Conservation (phyloP, 1,140 invertebrate species). For the Euura lappo region DNA sequence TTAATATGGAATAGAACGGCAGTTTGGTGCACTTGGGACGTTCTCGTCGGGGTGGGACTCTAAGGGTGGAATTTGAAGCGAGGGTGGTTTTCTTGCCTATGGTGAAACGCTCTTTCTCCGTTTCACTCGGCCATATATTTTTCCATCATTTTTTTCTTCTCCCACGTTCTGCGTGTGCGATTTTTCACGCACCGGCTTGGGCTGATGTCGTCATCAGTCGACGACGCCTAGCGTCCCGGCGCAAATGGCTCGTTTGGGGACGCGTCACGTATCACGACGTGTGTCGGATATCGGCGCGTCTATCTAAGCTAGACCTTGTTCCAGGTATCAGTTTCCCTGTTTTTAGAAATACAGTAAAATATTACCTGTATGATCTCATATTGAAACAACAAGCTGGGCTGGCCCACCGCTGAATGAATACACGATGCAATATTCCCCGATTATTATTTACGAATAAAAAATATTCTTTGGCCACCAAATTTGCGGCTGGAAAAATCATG, state of each 20-base stretch:
- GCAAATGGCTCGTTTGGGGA: slow-evolving; percentile 20
- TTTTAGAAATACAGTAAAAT: too few species aligned
- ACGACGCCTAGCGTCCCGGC: not conserved
- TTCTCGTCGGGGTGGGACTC: not conserved
- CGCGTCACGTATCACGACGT: slow-evolving; percentile 9
- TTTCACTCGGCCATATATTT: not conserved
- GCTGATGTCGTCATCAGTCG: slow-evolving; percentile 29
- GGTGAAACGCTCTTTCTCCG: too few species aligned
- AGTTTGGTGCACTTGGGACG: not conserved
- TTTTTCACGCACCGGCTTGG: slow-evolving; percentile 46
- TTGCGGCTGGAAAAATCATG: too few species aligned
- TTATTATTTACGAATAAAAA: too few species aligned
- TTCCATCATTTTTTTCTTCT: not conserved
- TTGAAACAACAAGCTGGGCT: too few species aligned
- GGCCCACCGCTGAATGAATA: too few species aligned
- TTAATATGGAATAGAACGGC: slow-evolving; percentile 4
- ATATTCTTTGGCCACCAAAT: too few species aligned
- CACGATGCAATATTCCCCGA: too few species aligned
- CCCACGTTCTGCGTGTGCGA: slow-evolving; percentile 15
- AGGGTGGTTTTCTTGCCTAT: not conserved
- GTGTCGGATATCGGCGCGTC: slow-evolving; percentile 5
- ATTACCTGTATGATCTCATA: too few species aligned
- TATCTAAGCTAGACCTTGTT: too few species aligned
- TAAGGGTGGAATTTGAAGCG: not conserved
- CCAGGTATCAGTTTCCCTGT: too few species aligned